Conservation (phyloP, 2,797 vertebrate species). For the Poeciliopsis presidionis region DNA sequence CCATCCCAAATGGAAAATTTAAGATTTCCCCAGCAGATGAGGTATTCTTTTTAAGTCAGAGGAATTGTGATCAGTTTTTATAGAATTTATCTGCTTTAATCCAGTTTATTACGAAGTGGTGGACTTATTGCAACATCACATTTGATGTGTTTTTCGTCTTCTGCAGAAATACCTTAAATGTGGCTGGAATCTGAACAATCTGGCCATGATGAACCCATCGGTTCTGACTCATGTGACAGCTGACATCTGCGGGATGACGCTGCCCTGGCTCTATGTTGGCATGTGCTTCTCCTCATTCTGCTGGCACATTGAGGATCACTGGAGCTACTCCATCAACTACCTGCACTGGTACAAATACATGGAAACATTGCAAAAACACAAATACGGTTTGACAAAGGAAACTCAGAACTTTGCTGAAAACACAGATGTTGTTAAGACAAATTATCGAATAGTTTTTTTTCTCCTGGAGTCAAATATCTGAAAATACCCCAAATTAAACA, state of each 20-base stretch:
- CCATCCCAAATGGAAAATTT: slow-evolving; percentile 89
- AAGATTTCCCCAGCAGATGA: slow-evolving; percentile 91
- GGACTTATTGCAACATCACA: background rate
- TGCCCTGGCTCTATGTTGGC: slow-evolving; percentile 97
- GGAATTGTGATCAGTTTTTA: background rate
- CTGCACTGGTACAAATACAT: slow-evolving; percentile 87
- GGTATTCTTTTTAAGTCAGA: slow-evolving; percentile 67
- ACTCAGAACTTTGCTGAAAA: too few relatives aligned
- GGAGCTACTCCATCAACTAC: slow-evolving; percentile 99
- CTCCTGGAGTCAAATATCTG: too few relatives aligned
- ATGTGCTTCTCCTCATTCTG: slow-evolving; percentile 99
- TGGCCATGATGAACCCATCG: slow-evolving; percentile 97
- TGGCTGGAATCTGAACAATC: slow-evolving; percentile 98
- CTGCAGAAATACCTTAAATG: slow-evolving; percentile 92
- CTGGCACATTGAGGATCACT: slow-evolving; percentile 99
- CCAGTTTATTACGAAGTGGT: background rate
- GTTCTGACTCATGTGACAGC: slow-evolving; percentile 95
- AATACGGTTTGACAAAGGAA: too few relatives aligned
- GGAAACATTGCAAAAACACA: background rate
- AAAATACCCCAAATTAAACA: too few relatives aligned
- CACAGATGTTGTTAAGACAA: too few relatives aligned
- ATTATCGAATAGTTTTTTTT: too few relatives aligned
- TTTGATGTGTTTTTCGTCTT: background rate
- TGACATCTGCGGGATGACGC: slow-evolving; percentile 98
- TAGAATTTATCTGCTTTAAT: background rate